phyloP scores from a whole-genome alignment of 1,140 invertebrate genomes.

The Drosophila paulistorum region DNA sequence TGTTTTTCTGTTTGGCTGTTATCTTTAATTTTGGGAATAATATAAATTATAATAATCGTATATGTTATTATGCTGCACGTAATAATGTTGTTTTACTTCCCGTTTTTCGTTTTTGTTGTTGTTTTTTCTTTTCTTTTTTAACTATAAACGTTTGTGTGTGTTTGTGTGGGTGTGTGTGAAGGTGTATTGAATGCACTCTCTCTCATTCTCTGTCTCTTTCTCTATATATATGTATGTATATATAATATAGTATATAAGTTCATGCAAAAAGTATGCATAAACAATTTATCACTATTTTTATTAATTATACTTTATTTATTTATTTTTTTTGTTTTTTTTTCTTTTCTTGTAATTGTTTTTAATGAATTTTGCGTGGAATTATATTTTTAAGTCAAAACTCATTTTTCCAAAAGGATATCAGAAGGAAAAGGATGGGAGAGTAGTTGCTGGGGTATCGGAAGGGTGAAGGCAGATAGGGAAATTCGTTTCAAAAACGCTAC shows the following conservation, averaged over 20 bases:
- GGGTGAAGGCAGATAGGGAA: slow-evolving; percentile 22
- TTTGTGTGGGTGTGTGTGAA: slow-evolving; percentile 31
- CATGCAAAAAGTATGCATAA: slow-evolving; percentile 56
- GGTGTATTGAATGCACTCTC: slow-evolving; percentile 64
- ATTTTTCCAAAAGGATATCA: slow-evolving; percentile 56
- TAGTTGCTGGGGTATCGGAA: slow-evolving; percentile 4
- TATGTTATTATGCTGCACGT: slow-evolving; percentile 75
- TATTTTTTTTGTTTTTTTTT: slow-evolving; percentile 37
- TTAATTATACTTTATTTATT: slow-evolving; percentile 66
- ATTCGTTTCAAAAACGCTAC: slow-evolving; percentile 69
- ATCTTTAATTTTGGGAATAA: slow-evolving; percentile 82
- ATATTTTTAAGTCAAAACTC: slow-evolving; percentile 80
- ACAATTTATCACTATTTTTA: slow-evolving; percentile 67
- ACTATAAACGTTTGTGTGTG: slow-evolving; percentile 68
- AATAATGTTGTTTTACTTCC: slow-evolving; percentile 78
- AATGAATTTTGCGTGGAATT: slow-evolving; percentile 75
- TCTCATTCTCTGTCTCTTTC: slow-evolving; percentile 18
- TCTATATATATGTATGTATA: slow-evolving; percentile 43
- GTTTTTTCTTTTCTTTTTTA: slow-evolving; percentile 25
- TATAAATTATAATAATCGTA: slow-evolving; percentile 81
- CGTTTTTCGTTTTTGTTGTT: slow-evolving; percentile 54
- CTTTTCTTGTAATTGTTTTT: slow-evolving; percentile 43
- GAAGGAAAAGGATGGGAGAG: slow-evolving; percentile 21
- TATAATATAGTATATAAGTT: slow-evolving; percentile 45
- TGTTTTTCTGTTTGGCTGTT: slow-evolving; percentile 70